Percentiles rank a stretch among this genome's conserved stretches.
These are phyloP conservation scores for Gryon sp. DNA, from an alignment of 1,140 invertebrate genomes.

Conservation along the genomic window DNA sequence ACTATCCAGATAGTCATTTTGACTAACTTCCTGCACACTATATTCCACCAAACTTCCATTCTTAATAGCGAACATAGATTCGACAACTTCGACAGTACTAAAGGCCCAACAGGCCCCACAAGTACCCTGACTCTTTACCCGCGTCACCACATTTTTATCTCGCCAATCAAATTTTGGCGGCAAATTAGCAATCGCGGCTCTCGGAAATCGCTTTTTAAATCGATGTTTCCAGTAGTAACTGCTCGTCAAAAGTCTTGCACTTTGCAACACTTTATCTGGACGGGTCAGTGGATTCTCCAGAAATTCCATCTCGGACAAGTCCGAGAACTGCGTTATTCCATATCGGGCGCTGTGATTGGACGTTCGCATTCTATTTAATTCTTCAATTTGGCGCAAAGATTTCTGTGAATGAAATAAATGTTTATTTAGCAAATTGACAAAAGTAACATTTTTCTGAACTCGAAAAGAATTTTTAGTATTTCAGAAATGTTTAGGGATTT, in stretches of 20 bases:
- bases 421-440: too few relatives aligned
- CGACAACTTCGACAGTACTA: conserved; percentile 87
- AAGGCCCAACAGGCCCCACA: conserved; percentile 95
- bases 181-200: conserved; percentile 47
- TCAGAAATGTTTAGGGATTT: too few relatives aligned
- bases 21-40: conserved; percentile 86
- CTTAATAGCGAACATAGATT: conserved; percentile 87
- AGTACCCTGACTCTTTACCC: conserved; percentile 85
- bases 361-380: conserved; percentile 81
- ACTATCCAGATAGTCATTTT: too few relatives aligned
- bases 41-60: conserved; percentile 82
- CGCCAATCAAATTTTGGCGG: conserved; percentile 81
- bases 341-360: conserved; percentile 82
- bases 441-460: too few relatives aligned
- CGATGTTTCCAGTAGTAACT: conserved; percentile 64
- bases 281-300: conserved; percentile 78
- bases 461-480: too few relatives aligned
- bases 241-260: conserved; percentile 66
- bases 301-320: conserved; percentile 87
- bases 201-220: conserved; percentile 50
- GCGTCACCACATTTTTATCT: conserved; percentile 84
- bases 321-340: conserved; percentile 87
- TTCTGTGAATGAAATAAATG: conserved; percentile 76
- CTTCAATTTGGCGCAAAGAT: conserved; percentile 82
- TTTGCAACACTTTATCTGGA: conserved; percentile 64